Evolutionary conservation across 2,113 vertebrate species (phyloP).

Genomic region (Peromyscus californicus): DNA sequence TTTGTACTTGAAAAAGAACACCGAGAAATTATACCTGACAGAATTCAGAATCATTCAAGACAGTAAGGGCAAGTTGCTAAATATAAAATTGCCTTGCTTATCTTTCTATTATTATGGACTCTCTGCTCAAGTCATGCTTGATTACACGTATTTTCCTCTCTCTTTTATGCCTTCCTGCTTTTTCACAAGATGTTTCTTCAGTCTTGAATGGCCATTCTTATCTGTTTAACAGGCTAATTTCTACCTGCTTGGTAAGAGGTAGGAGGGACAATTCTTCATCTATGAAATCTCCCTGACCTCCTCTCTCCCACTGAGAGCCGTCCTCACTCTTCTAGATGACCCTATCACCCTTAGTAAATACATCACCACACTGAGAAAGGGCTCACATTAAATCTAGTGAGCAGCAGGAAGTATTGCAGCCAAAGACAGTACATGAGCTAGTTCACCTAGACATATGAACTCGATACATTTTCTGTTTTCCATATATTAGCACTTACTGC

Average conservation of each 20-base stretch:
- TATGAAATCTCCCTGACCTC: constrained; percentile 40
- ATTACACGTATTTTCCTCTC: constrained; percentile 61
- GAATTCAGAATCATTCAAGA: constrained; percentile 43
- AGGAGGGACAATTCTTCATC: constrained; percentile 44
- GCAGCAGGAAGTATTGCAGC: not conserved
- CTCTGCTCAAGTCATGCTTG: constrained; percentile 29
- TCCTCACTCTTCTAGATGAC: constrained; percentile 43
- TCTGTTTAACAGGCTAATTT: constrained; percentile 56
- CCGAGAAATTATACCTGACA: not conserved
- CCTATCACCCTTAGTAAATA: constrained; percentile 55
- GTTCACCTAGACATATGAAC: not conserved
- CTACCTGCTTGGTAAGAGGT: constrained; percentile 23
- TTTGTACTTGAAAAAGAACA: constrained; percentile 18
- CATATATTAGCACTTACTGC: not conserved
- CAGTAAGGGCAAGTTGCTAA: constrained; percentile 13
- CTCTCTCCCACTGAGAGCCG: constrained; percentile 30
- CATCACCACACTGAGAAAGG: not conserved
- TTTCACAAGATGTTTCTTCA: constrained; percentile 10
- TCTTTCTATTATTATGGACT: constrained; percentile 26
- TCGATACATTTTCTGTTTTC: not conserved
- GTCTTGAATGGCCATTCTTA: constrained; percentile 42
- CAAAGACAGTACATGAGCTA: not conserved
- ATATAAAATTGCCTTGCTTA: constrained; percentile 54
- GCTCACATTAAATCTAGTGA: constrained; percentile 15
- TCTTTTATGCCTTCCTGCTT: constrained; percentile 55